Evolutionary conservation across 2,797 vertebrate genomes (phyloP).

Genomic region (Neosalanx taihuensis): DNA sequence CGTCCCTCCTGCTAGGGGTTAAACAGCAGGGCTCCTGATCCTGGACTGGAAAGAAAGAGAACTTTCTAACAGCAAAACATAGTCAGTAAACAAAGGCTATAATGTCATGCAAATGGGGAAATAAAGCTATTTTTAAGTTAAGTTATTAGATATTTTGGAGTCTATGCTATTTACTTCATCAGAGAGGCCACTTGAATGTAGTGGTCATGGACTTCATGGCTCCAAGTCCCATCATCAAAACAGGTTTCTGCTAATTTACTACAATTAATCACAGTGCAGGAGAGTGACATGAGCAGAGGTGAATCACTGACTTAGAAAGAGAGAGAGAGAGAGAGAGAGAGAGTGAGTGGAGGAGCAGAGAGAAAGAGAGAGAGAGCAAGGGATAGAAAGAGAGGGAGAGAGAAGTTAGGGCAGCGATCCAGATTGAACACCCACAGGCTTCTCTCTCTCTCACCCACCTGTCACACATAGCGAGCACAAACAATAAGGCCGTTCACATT

Average conservation of each 20-base stretch:
- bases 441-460: constrained; percentile 3
- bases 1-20: background rate
- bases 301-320: constrained; percentile 31
- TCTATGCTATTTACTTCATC: background rate
- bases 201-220: too few species aligned
- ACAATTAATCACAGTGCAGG: background rate
- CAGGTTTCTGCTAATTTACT: too few species aligned
- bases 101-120: background rate
- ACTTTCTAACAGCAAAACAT: background rate
- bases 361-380: constrained; percentile 16
- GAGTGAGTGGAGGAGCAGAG: background rate
- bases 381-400: constrained; percentile 16
- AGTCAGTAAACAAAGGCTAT: background rate
- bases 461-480: background rate
- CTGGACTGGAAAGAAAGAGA: constrained; percentile 2
- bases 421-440: constrained; percentile 20
- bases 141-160: background rate
- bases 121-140: background rate
- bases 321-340: too few species aligned
- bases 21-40: background rate
- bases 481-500: background rate
- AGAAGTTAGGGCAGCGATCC: constrained; percentile 23
- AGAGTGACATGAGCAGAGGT: constrained; percentile 13
- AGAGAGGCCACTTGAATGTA: too few species aligned
- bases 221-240: too few species aligned